phyloP scores from a whole-genome alignment of 1,140 invertebrate genomes.

The Choristoneura fumiferana region DNA sequence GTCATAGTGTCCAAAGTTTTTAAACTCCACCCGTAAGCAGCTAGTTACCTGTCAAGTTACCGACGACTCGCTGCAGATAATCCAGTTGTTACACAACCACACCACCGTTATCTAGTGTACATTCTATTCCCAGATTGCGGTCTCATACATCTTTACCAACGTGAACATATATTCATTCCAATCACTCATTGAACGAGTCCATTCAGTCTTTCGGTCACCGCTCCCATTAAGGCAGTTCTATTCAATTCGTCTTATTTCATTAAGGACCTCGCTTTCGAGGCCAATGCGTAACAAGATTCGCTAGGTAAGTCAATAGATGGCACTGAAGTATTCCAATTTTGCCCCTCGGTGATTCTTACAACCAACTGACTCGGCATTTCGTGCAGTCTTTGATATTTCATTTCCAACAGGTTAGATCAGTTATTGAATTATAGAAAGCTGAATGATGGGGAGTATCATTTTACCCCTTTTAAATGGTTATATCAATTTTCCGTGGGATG shows the following conservation, averaged over 20 bases:
- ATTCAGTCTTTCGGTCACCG: background rate
- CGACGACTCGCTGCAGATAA: no score
- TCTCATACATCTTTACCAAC: no score
- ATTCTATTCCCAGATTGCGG: no score
- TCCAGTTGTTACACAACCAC: no score
- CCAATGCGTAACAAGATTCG: conserved; percentile 11
- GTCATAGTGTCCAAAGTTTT: no score
- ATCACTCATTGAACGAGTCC: background rate
- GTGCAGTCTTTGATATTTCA: conserved; percentile 5
- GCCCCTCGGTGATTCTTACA: conserved; percentile 5
- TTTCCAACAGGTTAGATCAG: background rate
- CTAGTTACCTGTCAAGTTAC: no score
- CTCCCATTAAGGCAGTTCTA: background rate
- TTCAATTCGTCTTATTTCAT: conserved; percentile 12
- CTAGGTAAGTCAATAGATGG: conserved; percentile 12
- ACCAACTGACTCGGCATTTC: background rate
- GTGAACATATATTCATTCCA: background rate
- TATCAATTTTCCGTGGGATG: no score
- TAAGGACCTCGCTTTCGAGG: background rate
- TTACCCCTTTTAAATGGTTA: no score
- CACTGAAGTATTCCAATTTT: conserved; percentile 3
- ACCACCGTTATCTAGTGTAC: no score
- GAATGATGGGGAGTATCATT: no score
- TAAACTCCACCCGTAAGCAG: no score
- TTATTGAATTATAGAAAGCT: background rate